phyloP scores from a whole-genome alignment of 2,113 vertebrate genomes.

The Merops nubicus region DNA sequence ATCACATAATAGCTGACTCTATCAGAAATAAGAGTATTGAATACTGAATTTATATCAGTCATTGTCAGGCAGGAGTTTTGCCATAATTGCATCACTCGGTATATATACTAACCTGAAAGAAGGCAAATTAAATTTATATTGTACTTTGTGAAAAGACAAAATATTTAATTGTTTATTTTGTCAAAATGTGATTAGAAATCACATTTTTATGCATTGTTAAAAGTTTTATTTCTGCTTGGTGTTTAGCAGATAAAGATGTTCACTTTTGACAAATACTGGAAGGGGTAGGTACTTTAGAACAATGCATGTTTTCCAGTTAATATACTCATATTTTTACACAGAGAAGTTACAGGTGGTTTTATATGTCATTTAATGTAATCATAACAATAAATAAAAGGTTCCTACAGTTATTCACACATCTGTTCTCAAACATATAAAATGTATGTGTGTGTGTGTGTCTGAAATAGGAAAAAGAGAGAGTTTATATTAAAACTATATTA shows the following conservation, averaged over 20 bases:
- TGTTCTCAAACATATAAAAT: background rate
- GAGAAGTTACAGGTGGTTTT: background rate
- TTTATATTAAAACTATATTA: background rate
- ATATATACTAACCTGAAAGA: background rate
- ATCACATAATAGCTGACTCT: background rate
- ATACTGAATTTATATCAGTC: background rate
- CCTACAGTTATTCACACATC: accelerated
- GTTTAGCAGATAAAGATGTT: background rate
- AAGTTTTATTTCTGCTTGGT: background rate
- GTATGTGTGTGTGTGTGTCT: background rate
- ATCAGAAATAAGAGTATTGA: background rate
- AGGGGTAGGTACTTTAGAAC: background rate
- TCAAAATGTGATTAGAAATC: background rate
- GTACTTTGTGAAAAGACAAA: background rate
- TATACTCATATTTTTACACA: background rate
- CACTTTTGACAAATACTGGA: background rate
- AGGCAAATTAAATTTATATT: background rate
- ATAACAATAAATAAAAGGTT: background rate
- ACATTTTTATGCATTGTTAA: background rate
- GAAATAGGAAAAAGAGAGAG: background rate
- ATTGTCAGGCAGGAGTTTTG: background rate
- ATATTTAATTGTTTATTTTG: background rate
- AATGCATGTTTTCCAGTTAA: background rate
- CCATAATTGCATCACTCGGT: background rate
- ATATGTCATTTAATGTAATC: background rate